Evolutionary conservation across 2,797 vertebrate genomes (phyloP).

Genomic region (Babyrousa celebensis): DNA sequence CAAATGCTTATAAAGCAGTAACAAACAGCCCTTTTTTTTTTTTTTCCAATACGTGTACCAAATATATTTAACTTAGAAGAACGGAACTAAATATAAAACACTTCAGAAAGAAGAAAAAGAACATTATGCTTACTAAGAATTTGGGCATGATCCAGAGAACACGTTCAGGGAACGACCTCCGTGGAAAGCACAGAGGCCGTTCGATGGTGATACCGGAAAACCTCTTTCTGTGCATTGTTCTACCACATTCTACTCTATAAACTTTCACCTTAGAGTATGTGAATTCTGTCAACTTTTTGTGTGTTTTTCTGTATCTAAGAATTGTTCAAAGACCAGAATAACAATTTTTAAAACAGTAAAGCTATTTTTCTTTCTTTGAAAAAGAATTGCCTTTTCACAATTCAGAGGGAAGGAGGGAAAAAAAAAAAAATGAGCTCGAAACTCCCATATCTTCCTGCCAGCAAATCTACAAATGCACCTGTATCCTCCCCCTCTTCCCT

Average conservation of each 20-base stretch:
- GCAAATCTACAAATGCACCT: constrained; percentile 39
- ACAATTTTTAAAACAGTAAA: constrained; percentile 61
- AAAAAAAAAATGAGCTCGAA: constrained; percentile 44
- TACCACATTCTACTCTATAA: neutral
- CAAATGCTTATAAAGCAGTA: constrained; percentile 67
- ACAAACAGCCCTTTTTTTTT: constrained; percentile 35
- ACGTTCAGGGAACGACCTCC: constrained; percentile 54
- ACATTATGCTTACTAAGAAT: constrained; percentile 74
- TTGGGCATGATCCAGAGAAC: constrained; percentile 58
- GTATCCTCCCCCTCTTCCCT: neutral
- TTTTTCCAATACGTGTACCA: neutral
- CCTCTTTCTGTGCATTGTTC: neutral
- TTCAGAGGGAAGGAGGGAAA: neutral
- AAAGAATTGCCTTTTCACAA: constrained; percentile 72
- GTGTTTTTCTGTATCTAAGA: constrained; percentile 52
- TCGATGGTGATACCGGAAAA: neutral
- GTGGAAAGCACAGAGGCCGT: neutral
- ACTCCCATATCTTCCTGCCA: constrained; percentile 33
- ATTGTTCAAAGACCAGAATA: constrained; percentile 45
- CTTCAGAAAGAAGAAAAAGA: constrained; percentile 77
- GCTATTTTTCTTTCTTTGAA: constrained; percentile 51
- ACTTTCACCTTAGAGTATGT: neutral
- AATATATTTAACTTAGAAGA: constrained; percentile 76
- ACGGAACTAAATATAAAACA: constrained; percentile 80
- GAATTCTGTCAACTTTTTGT: neutral